phyloP scores from a whole-genome alignment of 2,113 vertebrate species.

The Cynopterus brachyotis region DNA sequence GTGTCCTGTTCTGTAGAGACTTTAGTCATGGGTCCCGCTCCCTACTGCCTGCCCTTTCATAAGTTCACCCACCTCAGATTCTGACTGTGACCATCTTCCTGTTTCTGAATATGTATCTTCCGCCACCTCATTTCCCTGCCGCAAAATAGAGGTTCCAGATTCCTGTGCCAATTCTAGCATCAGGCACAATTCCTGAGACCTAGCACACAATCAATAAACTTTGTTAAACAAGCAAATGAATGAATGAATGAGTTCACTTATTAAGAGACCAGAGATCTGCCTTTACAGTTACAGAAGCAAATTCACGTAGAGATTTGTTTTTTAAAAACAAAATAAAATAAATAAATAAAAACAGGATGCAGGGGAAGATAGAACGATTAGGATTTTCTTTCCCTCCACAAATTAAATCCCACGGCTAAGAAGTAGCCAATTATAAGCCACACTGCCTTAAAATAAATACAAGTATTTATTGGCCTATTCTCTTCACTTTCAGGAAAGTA shows the following conservation, averaged over 20 bases:
- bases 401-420: slow-evolving; percentile 45
- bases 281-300: background rate
- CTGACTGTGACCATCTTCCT: background rate
- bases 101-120: background rate
- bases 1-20: background rate
- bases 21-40: background rate
- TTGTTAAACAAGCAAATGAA: background rate
- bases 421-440: slow-evolving; percentile 10
- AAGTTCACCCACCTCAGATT: background rate
- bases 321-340: too few species aligned
- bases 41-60: background rate
- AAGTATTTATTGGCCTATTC: background rate
- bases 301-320: background rate
- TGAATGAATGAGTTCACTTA: background rate
- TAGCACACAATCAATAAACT: background rate
- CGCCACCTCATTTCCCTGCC: background rate
- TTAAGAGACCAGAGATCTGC: slow-evolving; percentile 2
- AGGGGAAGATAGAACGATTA: slow-evolving; percentile 14
- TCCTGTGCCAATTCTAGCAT: background rate
- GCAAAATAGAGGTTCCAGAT: background rate
- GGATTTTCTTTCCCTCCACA: background rate
- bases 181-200: background rate
- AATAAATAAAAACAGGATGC: background rate
- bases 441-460: slow-evolving; percentile 11
- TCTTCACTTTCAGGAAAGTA: slow-evolving; percentile 17